Evolutionary conservation across 2,797 vertebrate genomes (phyloP).

Genomic region (Naso thynnoides): DNA sequence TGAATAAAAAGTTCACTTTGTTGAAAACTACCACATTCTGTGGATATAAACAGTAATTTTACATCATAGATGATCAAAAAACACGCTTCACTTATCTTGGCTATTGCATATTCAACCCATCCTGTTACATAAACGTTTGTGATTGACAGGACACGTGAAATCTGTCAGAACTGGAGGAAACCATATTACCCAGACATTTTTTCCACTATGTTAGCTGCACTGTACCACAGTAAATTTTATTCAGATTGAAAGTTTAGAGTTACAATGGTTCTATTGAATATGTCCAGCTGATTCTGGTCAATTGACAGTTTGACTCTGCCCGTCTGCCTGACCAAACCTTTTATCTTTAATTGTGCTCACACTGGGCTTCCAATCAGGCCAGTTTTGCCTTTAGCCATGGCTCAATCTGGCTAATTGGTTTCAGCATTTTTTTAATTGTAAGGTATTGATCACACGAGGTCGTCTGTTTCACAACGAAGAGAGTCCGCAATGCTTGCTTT

Average conservation of each 20-base stretch:
- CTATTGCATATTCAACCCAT: no score
- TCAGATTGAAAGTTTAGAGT: background rate
- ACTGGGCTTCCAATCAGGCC: conserved; percentile 79
- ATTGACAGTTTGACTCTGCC: conserved; percentile 78
- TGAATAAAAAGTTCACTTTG: no score
- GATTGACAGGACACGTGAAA: no score
- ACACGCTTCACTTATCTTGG: no score
- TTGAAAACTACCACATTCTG: no score
- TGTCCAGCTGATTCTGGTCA: conserved; percentile 64
- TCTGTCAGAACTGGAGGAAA: no score
- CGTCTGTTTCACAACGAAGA: conserved; percentile 79
- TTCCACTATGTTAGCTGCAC: background rate
- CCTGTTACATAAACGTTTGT: no score
- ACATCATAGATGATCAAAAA: no score
- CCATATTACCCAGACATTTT: no score
- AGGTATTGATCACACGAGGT: conserved; percentile 82
- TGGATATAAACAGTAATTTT: no score
- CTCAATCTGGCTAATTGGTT: conserved; percentile 85
- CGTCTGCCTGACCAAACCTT: conserved; percentile 82
- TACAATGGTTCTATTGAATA: conserved; percentile 15
- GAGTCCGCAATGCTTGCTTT: conserved; percentile 69
- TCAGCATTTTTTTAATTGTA: conserved; percentile 83
- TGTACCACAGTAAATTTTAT: background rate
- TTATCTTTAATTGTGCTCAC: conserved; percentile 81
- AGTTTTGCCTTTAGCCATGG: conserved; percentile 79